A percentile compares a stretch with the other conserved stretches of the same genome.
Evolutionary conservation across 2,888 invertebrate genomes (phyloP).

Genomic region (Ormyrus labotus): DNA sequence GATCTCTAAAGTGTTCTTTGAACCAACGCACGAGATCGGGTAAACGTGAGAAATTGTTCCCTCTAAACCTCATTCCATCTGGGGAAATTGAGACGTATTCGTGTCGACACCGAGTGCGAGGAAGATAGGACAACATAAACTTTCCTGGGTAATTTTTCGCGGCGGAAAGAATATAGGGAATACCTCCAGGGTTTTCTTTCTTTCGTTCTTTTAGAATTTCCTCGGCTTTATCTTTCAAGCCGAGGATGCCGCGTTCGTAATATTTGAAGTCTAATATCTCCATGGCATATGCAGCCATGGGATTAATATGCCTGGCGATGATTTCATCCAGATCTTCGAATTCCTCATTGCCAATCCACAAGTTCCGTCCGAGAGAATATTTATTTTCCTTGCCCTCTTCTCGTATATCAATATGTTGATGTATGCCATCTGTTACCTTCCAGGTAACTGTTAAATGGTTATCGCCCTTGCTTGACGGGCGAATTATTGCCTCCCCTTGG

Average conservation of each 20-base stretch:
- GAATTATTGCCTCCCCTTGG: slow-evolving; percentile 96
- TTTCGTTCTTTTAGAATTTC: slow-evolving; percentile 93
- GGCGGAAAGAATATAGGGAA: slow-evolving; percentile 91
- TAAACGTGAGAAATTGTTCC: slow-evolving; percentile 90
- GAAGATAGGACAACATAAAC: slow-evolving; percentile 95
- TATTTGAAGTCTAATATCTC: slow-evolving; percentile 95
- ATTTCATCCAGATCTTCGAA: slow-evolving; percentile 99
- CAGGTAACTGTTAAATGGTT: slow-evolving; percentile 98
- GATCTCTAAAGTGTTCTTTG: slow-evolving; percentile 97
- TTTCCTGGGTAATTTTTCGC: slow-evolving; percentile 93
- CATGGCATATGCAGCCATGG: slow-evolving; percentile 95
- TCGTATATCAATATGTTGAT: slow-evolving; percentile 96
- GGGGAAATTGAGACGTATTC: slow-evolving; percentile 95
- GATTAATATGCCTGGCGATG: slow-evolving; percentile 93
- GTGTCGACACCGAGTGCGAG: slow-evolving; percentile 89
- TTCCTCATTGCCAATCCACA: slow-evolving; percentile 94
- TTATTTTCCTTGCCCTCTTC: slow-evolving; percentile 98
- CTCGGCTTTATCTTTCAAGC: slow-evolving; percentile 91
- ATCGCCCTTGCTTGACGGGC: slow-evolving; percentile 97
- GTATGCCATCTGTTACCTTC: slow-evolving; percentile 96
- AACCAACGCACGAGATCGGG: slow-evolving; percentile 94
- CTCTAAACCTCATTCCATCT: slow-evolving; percentile 94
- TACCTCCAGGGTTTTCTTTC: slow-evolving; percentile 89
- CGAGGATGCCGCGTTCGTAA: slow-evolving; percentile 86
- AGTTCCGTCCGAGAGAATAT: slow-evolving; percentile 91